Evolutionary conservation across 1,140 invertebrate genomes (phyloP).

Genomic region (Diachasma alloeum): DNA sequence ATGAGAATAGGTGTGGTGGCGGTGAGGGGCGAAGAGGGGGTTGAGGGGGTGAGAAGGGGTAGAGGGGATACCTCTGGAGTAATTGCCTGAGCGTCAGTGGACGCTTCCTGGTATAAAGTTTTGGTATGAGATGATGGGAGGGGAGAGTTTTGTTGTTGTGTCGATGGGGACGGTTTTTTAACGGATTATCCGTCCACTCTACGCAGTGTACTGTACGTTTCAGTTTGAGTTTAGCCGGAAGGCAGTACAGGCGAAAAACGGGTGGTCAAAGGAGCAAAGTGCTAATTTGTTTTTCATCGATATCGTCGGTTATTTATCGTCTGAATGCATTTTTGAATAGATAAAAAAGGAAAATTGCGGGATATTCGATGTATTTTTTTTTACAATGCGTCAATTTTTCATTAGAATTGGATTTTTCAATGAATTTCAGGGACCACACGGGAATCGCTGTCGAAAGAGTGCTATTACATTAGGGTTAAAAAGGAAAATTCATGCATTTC

Average conservation of each 20-base stretch:
- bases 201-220: not conserved
- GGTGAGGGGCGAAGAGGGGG: not conserved
- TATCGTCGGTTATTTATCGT: constrained; percentile 11
- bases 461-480: too few species aligned
- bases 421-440: too few species aligned
- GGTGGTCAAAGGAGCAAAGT: constrained; percentile 22
- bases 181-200: constrained; percentile 27
- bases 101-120: constrained; percentile 23
- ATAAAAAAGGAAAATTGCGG: too few species aligned
- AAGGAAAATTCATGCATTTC: too few species aligned
- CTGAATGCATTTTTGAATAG: not conserved
- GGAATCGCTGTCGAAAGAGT: too few species aligned
- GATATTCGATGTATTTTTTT: too few species aligned
- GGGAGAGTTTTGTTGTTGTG: constrained; percentile 5
- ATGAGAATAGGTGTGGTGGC: not conserved
- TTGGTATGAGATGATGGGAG: not conserved
- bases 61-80: constrained; percentile 30
- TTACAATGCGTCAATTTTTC: too few species aligned
- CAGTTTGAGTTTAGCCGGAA: constrained; percentile 17
- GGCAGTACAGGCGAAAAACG: not conserved
- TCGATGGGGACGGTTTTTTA: constrained; percentile 23
- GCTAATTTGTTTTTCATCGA: constrained; percentile 18
- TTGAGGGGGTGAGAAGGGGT: not conserved
- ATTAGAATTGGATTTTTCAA: too few species aligned
- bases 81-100: constrained; percentile 41